These are phyloP conservation scores for Cochlearius cochlearius DNA, from an alignment of 2,113 vertebrate genomes.

Conservation along the genomic window DNA sequence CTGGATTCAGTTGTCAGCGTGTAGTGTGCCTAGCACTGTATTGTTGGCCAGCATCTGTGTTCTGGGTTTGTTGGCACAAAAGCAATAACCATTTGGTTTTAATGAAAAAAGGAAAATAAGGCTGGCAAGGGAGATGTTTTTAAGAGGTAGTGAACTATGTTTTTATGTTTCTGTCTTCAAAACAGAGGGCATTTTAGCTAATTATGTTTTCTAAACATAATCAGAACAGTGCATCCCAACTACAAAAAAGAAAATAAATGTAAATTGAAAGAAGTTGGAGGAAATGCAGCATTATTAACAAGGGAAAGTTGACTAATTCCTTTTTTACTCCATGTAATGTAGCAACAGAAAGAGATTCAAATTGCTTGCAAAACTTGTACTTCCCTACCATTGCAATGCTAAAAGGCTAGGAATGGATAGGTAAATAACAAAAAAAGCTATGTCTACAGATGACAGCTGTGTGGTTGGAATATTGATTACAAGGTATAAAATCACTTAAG, in stretches of 20 bases:
- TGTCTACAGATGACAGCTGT: neutral
- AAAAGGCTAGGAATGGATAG: neutral
- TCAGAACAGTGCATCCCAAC: neutral
- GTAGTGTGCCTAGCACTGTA: neutral
- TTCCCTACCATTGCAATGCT: neutral
- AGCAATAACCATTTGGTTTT: neutral
- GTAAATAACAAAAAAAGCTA: neutral
- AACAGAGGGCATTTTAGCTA: constrained; percentile 6
- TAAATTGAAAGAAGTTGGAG: neutral
- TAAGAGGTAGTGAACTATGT: neutral
- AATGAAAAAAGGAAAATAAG: constrained; percentile 17
- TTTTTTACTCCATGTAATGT: neutral
- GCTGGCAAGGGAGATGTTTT: neutral
- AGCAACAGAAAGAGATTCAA: neutral
- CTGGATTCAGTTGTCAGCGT: neutral
- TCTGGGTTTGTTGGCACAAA: constrained; percentile 5
- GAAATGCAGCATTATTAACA: neutral
- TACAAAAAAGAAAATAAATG: neutral
- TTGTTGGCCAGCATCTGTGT: neutral
- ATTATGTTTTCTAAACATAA: neutral
- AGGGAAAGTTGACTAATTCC: neutral
- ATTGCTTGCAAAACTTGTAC: neutral
- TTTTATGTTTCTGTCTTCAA: constrained; percentile 25
- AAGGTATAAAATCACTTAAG: neutral
- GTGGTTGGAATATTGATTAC: neutral